Percentiles rank a stretch among this genome's conserved stretches.
These are phyloP conservation scores for Ginglymostoma cirratum DNA, from an alignment of 2,113 vertebrate genomes.

Conservation along the genomic window DNA sequence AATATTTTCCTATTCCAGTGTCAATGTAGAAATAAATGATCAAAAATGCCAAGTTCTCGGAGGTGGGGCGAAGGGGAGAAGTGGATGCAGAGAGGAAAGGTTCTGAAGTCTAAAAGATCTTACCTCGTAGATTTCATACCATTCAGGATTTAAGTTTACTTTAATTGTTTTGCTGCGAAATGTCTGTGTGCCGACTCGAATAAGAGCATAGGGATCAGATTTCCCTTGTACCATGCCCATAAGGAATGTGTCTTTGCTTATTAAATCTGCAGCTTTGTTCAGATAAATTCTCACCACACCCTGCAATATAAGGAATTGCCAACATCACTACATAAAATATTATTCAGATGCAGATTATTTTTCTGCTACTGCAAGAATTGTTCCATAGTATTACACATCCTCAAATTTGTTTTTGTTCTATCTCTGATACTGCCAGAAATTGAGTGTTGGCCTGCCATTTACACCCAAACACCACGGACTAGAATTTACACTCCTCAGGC, in stretches of 20 bases:
- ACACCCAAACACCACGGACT: not conserved
- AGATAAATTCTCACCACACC: constrained; percentile 82
- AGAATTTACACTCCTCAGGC: too few relatives aligned
- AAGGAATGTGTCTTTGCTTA: constrained; percentile 79
- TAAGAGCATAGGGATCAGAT: constrained; percentile 79
- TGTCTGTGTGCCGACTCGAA: constrained; percentile 66
- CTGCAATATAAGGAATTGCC: constrained; percentile 53
- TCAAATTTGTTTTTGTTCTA: not conserved
- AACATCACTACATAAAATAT: not conserved
- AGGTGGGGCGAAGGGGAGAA: not conserved
- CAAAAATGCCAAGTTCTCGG: not conserved
- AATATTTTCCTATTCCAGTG: not conserved
- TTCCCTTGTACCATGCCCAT: constrained; percentile 78
- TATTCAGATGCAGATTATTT: not conserved
- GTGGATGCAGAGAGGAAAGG: too few relatives aligned
- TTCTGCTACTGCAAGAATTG: not conserved
- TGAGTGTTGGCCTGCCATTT: not conserved
- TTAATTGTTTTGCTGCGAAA: constrained; percentile 77
- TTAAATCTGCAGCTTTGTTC: constrained; percentile 72
- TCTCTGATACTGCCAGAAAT: not conserved
- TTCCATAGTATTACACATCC: not conserved
- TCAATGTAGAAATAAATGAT: not conserved
- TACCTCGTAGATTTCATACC: constrained; percentile 90
- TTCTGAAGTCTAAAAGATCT: not conserved
- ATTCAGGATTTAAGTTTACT: constrained; percentile 70